Evolutionary conservation across 1,140 invertebrate genomes (phyloP), one percentile per base, ranked within the genome.

Genomic region (Augochlora pura): DNA sequence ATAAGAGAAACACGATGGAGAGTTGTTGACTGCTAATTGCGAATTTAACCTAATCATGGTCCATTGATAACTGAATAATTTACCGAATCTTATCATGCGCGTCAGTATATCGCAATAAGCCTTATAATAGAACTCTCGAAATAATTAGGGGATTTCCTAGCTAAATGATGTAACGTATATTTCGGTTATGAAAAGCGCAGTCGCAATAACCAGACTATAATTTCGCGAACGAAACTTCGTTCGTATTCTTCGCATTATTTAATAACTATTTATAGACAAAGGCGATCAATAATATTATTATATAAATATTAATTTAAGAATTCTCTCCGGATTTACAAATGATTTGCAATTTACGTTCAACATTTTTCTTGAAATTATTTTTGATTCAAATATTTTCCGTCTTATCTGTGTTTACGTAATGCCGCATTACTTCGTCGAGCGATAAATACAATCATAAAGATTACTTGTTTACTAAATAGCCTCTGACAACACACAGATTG

Each of bases 61-160:
- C 14, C 21, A 21, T 57, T 57, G 49, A 54, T 54, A 65, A 74
- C n/a, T 21, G 6, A 62, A 38, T 38, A 62, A 38, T 38, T 76
- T 68, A 39, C 62, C 27, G 27, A 52, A 23, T 39, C 6, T 69
- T 77, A 77, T 77, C 57, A 16, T 49, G 46, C 18, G 68, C 25
- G 65, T 77, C 39, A 62, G 39, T 49, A 8, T 4, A 23, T 39
- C 57, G 57, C 2, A 63, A 63, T 60, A 8, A 39, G 6, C 42
- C 66, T 12, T 38, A 6, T 23, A 25, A 64, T 38, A n/a, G 12
- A 39, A 3, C 23, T 3, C 21, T 32, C 16, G 32, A 76, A 66
- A 75, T 66, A 57, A 57, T 66, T 54, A 42, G 39, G n/a, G 39
- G 12, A 74, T 64, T 10, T 6, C 0, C n/a, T 18, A 52, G 5